These are phyloP conservation scores for Pissodes strobi DNA, from an alignment of 1,140 invertebrate species.

Conservation along the genomic window DNA sequence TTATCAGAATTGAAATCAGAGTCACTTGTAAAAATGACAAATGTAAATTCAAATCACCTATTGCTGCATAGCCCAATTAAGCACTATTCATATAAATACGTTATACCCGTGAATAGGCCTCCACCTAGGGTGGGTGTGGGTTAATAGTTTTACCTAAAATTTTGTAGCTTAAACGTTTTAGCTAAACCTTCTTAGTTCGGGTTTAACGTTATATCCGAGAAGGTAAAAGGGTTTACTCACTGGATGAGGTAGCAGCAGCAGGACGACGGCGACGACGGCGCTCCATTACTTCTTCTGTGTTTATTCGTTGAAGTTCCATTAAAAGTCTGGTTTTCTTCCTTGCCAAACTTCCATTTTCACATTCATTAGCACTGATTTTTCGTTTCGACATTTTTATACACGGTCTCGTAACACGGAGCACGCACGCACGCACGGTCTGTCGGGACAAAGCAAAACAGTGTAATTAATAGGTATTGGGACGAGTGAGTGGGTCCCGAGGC, in stretches of 20 bases:
- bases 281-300: not conserved
- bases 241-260: no score
- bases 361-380: not conserved
- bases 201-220: conserved; percentile 1
- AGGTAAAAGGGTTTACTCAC: not conserved
- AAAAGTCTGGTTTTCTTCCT: not conserved
- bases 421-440: not conserved
- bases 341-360: not conserved
- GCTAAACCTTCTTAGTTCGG: not conserved
- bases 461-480: not conserved
- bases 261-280: no score
- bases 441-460: not conserved
- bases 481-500: no score
- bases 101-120: no score
- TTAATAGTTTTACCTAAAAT: not conserved
- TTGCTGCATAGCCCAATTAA: no score
- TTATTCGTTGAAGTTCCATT: not conserved
- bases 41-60: no score
- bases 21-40: no score
- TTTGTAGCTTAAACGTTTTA: not conserved
- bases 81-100: no score
- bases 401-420: not conserved
- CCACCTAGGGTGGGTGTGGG: no score
- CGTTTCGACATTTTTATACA: not conserved
- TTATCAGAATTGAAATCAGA: not conserved